Evolutionary conservation across 2,888 invertebrate species (phyloP).

Genomic region (Schizotus pectinicornis): DNA sequence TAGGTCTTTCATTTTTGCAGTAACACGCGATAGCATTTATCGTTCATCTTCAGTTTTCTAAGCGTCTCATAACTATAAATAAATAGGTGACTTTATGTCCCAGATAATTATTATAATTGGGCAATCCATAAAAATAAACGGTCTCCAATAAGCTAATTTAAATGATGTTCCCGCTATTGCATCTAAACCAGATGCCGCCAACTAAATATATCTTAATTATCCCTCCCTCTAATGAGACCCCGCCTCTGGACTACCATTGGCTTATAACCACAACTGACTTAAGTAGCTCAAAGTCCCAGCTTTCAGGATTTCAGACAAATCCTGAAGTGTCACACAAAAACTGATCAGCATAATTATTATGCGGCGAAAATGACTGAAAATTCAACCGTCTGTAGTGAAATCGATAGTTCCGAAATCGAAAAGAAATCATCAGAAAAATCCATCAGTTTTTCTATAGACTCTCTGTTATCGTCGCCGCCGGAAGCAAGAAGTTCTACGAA

Average conservation of each 20-base stretch:
- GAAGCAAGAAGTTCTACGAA: background rate
- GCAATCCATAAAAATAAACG: conserved; percentile 25
- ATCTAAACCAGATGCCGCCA: conserved; percentile 36
- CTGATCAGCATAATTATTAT: conserved; percentile 9
- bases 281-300: conserved; percentile 23
- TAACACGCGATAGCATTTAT: too few species aligned
- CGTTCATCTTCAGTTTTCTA: too few species aligned
- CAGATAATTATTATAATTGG: conserved; percentile 21
- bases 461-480: conserved; percentile 37
- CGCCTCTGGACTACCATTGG: conserved; percentile 39
- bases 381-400: background rate
- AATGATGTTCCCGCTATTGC: conserved; percentile 10
- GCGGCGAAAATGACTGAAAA: background rate
- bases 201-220: conserved; percentile 51
- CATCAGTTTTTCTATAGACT: conserved; percentile 50
- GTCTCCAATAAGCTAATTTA: conserved; percentile 7
- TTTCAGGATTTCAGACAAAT: conserved; percentile 33
- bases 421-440: conserved; percentile 29
- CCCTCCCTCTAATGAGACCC: conserved; percentile 35
- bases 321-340: conserved; percentile 20
- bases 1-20: too few species aligned
- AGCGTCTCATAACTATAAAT: background rate
- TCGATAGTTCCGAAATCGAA: conserved; percentile 2
- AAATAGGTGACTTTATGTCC: background rate
- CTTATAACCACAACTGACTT: conserved; percentile 24